Conservation (phyloP, 2,113 vertebrate genomes). For the Perccottus glenii region DNA sequence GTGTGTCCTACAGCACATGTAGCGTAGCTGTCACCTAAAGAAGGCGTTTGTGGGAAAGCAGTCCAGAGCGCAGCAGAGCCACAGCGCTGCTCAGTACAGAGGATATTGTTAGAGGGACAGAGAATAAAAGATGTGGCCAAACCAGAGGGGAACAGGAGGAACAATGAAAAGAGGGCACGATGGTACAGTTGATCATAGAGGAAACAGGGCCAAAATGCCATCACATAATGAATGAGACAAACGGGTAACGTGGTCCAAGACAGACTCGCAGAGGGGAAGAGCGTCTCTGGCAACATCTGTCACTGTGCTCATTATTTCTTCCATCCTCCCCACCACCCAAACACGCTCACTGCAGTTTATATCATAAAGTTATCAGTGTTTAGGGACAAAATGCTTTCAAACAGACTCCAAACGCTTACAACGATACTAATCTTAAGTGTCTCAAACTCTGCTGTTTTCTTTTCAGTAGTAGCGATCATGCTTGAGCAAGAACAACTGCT, state of each 20-base stretch:
- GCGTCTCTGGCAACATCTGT: conserved; percentile 38
- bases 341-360: conserved; percentile 1
- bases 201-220: conserved; percentile 18
- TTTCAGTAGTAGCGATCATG: no score
- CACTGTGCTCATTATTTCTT: conserved; percentile 40
- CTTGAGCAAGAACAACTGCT: no score
- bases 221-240: conserved; percentile 33
- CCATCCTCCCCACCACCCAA: conserved; percentile 14
- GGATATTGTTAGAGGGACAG: background rate
- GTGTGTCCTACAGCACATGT: conserved; percentile 11
- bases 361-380: background rate
- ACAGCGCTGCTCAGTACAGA: background rate
- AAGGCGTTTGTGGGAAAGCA: background rate
- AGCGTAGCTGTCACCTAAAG: conserved; percentile 8
- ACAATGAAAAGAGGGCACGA: conserved; percentile 23
- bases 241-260: conserved; percentile 20
- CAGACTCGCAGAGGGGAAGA: conserved; percentile 16
- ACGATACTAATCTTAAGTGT: no score
- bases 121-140: conserved; percentile 18
- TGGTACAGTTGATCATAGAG: conserved; percentile 28
- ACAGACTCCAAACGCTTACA: no score
- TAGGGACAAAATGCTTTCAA: no score
- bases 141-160: conserved; percentile 12
- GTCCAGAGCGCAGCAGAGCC: background rate
- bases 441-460: no score